Conservation (phyloP, 2,113 vertebrate species). For the Eretmochelys imbricata region DNA sequence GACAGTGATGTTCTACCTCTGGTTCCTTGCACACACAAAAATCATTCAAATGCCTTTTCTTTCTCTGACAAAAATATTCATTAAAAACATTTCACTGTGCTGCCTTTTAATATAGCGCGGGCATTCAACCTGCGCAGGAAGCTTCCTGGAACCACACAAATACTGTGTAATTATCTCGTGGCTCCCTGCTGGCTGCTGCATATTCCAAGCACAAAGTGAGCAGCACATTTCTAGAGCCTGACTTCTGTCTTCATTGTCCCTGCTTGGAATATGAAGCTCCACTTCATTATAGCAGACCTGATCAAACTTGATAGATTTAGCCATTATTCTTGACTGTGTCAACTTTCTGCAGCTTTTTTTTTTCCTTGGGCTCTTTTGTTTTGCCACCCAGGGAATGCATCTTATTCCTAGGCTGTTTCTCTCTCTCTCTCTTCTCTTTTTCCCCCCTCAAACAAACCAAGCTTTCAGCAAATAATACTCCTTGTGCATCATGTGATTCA, state of each 20-base stretch:
- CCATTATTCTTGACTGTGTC: constrained; percentile 93
- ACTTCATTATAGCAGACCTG: constrained; percentile 93
- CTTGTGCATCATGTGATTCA: constrained; percentile 80
- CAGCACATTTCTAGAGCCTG: constrained; percentile 85
- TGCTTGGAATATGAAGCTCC: constrained; percentile 90
- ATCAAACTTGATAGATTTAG: constrained; percentile 95
- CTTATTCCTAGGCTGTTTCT: constrained; percentile 81
- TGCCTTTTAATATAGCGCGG: constrained; percentile 87
- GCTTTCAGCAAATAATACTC: constrained; percentile 85
- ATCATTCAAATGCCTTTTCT: constrained; percentile 89
- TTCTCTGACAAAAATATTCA: constrained; percentile 92
- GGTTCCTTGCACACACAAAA: constrained; percentile 77
- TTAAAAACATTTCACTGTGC: constrained; percentile 92
- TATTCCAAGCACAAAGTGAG: constrained; percentile 91
- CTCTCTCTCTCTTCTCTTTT: constrained; percentile 46
- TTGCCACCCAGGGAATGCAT: constrained; percentile 85
- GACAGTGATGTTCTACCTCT: constrained; percentile 86
- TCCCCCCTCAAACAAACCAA: constrained; percentile 68
- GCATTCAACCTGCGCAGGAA: constrained; percentile 89
- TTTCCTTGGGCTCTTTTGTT: constrained; percentile 82
- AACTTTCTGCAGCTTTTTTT: constrained; percentile 80
- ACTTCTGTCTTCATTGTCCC: constrained; percentile 90
- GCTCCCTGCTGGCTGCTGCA: constrained; percentile 90
- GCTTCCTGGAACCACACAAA: constrained; percentile 92
- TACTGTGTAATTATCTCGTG: constrained; percentile 93